Percentiles rank a stretch among this genome's conserved stretches.
Conservation (phyloP, 2,113 vertebrate genomes). For the Prinia subflava region DNA sequence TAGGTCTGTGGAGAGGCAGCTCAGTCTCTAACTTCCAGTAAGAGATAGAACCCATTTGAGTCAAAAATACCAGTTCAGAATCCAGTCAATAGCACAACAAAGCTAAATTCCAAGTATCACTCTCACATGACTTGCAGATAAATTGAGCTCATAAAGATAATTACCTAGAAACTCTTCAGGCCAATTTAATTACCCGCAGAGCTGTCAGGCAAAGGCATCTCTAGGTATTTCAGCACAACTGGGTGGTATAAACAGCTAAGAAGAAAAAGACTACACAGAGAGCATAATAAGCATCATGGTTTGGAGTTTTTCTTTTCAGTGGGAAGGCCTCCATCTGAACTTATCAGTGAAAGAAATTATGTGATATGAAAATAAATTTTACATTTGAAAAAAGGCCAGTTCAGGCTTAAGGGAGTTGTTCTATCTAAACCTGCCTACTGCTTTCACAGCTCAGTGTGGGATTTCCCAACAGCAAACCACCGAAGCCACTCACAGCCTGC, state of each 20-base stretch:
- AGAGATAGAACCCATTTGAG: not conserved
- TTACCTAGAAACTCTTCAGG: not conserved
- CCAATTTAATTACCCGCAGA: not conserved
- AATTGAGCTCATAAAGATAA: not conserved
- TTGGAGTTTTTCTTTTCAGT: not conserved
- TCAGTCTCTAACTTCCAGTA: not conserved
- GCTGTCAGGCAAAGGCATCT: not conserved
- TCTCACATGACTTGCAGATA: not conserved
- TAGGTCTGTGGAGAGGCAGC: not conserved
- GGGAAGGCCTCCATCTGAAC: not conserved
- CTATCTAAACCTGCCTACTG: not conserved
- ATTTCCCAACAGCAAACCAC: not conserved
- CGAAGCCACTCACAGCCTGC: not conserved
- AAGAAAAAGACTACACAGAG: not conserved
- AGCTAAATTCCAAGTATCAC: not conserved
- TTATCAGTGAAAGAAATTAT: not conserved
- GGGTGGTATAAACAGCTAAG: not conserved
- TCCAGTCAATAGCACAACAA: not conserved
- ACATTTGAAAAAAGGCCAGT: not conserved
- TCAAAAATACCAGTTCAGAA: not conserved
- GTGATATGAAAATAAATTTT: not conserved
- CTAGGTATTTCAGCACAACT: not conserved
- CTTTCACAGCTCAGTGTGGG: not conserved
- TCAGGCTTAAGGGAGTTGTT: not conserved
- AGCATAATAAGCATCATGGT: not conserved